Evolutionary conservation across 2,888 invertebrate species (phyloP).

Genomic region (Allophyes oxyacanthae): DNA sequence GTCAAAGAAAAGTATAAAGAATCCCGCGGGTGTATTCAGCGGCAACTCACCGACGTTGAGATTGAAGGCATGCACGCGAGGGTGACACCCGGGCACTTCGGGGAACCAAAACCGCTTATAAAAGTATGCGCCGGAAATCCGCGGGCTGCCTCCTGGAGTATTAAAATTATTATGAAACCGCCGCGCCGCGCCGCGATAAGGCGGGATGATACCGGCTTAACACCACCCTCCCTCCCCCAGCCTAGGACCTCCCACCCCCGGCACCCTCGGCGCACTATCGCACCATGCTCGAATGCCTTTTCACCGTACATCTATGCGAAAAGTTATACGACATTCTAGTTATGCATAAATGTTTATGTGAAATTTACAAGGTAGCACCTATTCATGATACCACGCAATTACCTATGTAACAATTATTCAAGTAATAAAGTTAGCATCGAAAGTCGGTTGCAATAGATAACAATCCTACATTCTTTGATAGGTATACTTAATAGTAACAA

Average conservation of each 20-base stretch:
- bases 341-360: constrained; percentile 73
- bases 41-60: constrained; percentile 62
- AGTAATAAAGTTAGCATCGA: neutral
- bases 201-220: constrained; percentile 84
- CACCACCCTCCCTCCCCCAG: constrained; percentile 67
- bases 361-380: constrained; percentile 47
- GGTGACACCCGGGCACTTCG: constrained; percentile 75
- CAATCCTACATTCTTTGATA: too few species aligned
- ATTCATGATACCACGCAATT: constrained; percentile 21
- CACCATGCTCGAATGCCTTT: constrained; percentile 80
- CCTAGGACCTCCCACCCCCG: constrained; percentile 47
- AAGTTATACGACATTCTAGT: constrained; percentile 73
- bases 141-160: constrained; percentile 71
- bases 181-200: constrained; percentile 77
- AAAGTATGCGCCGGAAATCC: constrained; percentile 78
- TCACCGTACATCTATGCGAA: constrained; percentile 79
- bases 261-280: constrained; percentile 75
- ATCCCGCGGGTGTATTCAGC: constrained; percentile 78
- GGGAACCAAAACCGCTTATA: constrained; percentile 77
- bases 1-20: constrained; percentile 73
- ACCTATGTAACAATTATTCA: constrained; percentile 6
- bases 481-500: constrained; percentile 1
- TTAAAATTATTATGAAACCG: constrained; percentile 89
- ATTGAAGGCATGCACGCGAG: constrained; percentile 78
- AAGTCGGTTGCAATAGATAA: too few species aligned